Percentiles rank a stretch among this genome's conserved stretches.
Evolutionary conservation across 2,888 invertebrate species (phyloP).

Genomic region (Calliopum simillimum): DNA sequence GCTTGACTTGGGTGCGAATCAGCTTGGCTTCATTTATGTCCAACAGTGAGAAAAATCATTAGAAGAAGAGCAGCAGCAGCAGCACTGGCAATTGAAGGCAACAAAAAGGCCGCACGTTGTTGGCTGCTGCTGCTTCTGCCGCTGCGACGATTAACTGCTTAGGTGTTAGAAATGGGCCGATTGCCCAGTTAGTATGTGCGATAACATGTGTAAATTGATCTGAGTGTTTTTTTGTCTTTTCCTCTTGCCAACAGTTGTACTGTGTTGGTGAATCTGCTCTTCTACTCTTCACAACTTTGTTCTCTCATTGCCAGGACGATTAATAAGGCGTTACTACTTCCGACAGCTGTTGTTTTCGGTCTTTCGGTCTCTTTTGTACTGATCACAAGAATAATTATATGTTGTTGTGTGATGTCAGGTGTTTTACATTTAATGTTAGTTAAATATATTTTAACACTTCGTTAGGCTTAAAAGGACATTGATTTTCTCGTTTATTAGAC

Average conservation of each 20-base stretch:
- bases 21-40: background rate
- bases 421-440: conserved; percentile 47
- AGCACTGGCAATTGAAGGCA: background rate
- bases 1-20: background rate
- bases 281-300: background rate
- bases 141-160: conserved; percentile 23
- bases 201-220: conserved; percentile 30
- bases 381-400: conserved; percentile 45
- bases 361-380: background rate
- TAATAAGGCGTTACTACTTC: conserved; percentile 29
- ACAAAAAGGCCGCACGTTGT: background rate
- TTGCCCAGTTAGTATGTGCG: conserved; percentile 6
- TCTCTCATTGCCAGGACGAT: conserved; percentile 1
- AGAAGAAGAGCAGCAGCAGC: background rate
- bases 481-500: no score
- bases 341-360: conserved; percentile 25
- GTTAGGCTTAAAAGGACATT: background rate
- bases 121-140: conserved; percentile 1
- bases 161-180: conserved; percentile 34
- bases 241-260: conserved; percentile 6
- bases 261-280: background rate
- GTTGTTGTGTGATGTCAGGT: conserved; percentile 46
- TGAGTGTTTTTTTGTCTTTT: background rate
- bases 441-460: conserved; percentile 47
- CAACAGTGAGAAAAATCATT: conserved; percentile 10